Conservation (phyloP, 2,888 invertebrate genomes). For the Platycheirus rosarum region DNA sequence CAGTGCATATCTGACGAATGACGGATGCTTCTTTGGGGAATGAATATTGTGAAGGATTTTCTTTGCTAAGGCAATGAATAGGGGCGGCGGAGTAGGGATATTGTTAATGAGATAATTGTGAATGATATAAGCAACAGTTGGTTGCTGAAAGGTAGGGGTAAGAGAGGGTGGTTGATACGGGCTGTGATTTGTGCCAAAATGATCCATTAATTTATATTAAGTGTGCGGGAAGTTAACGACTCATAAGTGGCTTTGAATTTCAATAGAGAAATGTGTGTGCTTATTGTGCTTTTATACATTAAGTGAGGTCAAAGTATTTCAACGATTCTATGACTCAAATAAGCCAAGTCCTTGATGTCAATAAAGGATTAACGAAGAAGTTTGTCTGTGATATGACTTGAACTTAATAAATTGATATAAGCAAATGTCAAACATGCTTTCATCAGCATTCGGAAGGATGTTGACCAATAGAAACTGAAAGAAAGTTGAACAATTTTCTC, state of each 20-base stretch:
- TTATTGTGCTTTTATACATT: too few relatives aligned
- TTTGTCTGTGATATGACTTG: too few relatives aligned
- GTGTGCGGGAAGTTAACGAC: not conserved
- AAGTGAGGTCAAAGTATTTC: too few relatives aligned
- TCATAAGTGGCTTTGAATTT: not conserved
- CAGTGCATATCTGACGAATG: conserved; percentile 55
- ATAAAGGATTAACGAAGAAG: too few relatives aligned
- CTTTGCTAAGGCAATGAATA: conserved; percentile 21
- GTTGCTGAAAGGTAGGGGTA: not conserved
- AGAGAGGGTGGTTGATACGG: not conserved
- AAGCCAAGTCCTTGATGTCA: too few relatives aligned
- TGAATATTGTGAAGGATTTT: conserved; percentile 36
- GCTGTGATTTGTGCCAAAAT: not conserved
- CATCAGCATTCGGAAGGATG: too few relatives aligned
- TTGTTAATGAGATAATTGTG: conserved; percentile 23
- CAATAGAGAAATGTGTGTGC: too few relatives aligned
- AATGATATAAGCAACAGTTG: conserved; percentile 1
- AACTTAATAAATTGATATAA: too few relatives aligned
- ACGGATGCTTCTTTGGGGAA: conserved; percentile 40
- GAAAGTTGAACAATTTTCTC: too few relatives aligned
- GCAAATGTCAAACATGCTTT: too few relatives aligned
- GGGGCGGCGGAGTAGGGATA: not conserved
- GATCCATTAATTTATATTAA: not conserved
- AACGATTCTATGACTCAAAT: too few relatives aligned
- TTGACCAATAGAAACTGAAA: too few relatives aligned